phyloP scores from a whole-genome alignment of 2,888 invertebrate genomes.

The Tineola bisselliella region DNA sequence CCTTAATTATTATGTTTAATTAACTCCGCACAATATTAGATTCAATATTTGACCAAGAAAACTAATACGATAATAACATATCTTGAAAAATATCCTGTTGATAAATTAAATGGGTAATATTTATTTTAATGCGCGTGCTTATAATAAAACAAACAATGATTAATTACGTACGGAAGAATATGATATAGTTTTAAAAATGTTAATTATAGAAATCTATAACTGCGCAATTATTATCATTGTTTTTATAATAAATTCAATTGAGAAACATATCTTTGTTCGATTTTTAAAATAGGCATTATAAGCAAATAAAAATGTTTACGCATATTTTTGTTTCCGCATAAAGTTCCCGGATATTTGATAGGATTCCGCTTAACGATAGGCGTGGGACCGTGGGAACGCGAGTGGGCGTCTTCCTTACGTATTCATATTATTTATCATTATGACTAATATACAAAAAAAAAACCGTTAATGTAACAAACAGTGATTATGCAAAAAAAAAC shows the following conservation, averaged over 20 bases:
- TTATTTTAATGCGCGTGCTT: neutral
- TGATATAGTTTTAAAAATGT: too few relatives aligned
- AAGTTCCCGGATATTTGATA: constrained; percentile 5
- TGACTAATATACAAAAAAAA: neutral
- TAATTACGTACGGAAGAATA: neutral
- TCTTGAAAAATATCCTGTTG: neutral
- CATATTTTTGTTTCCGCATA: neutral
- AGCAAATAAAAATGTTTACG: neutral
- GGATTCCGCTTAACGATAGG: neutral
- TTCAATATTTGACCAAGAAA: too few relatives aligned
- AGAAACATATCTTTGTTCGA: too few relatives aligned
- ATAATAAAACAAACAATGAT: neutral
- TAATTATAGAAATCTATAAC: neutral
- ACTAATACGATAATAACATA: too few relatives aligned
- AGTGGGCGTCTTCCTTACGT: neutral
- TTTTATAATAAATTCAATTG: too few relatives aligned
- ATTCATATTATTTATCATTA: neutral
- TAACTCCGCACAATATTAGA: too few relatives aligned
- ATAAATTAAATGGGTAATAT: neutral
- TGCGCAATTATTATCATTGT: too few relatives aligned
- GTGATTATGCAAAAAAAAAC: too few relatives aligned
- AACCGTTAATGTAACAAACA: too few relatives aligned
- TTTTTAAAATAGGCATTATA: neutral
- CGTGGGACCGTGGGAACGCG: constrained; percentile 3
- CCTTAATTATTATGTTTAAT: too few relatives aligned